phyloP scores from a whole-genome alignment of 2,888 invertebrate genomes.

The Trichopria drosophilae region DNA sequence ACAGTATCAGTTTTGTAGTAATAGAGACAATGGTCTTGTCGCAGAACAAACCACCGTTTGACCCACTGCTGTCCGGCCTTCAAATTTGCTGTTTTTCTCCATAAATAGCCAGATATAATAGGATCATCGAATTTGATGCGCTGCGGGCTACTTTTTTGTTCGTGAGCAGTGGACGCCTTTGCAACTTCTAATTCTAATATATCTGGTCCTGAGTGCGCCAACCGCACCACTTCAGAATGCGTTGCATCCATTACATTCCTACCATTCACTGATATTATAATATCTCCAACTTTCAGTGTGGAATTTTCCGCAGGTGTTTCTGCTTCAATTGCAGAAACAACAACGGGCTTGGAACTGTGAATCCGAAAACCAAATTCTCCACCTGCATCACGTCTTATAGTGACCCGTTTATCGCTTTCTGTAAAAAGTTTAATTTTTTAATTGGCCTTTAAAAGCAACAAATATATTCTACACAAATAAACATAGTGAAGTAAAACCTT shows the following conservation, averaged over 20 bases:
- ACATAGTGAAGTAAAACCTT: too few species aligned
- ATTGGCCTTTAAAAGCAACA: too few species aligned
- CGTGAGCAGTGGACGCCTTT: slow-evolving; percentile 79
- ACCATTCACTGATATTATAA: slow-evolving; percentile 88
- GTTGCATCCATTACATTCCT: slow-evolving; percentile 88
- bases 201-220: slow-evolving; percentile 87
- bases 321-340: slow-evolving; percentile 91
- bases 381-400: slow-evolving; percentile 75
- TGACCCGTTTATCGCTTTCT: slow-evolving; percentile 88
- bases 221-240: slow-evolving; percentile 90
- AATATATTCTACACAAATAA: too few species aligned
- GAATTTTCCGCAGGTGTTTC: slow-evolving; percentile 92
- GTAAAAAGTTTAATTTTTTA: slow-evolving; percentile 48
- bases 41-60: slow-evolving; percentile 86
- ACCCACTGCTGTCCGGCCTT: slow-evolving; percentile 70
- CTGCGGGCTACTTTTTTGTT: slow-evolving; percentile 65
- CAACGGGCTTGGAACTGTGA: slow-evolving; percentile 93
- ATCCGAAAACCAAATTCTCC: slow-evolving; percentile 95
- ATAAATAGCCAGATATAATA: slow-evolving; percentile 75
- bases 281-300: slow-evolving; percentile 91
- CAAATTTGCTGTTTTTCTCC: slow-evolving; percentile 64
- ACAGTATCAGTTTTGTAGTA: slow-evolving; percentile 92
- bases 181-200: slow-evolving; percentile 86
- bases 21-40: slow-evolving; percentile 90
- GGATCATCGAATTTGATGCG: slow-evolving; percentile 59